phyloP scores from a whole-genome alignment of 2,113 vertebrate species.

The Carlito syrichta region DNA sequence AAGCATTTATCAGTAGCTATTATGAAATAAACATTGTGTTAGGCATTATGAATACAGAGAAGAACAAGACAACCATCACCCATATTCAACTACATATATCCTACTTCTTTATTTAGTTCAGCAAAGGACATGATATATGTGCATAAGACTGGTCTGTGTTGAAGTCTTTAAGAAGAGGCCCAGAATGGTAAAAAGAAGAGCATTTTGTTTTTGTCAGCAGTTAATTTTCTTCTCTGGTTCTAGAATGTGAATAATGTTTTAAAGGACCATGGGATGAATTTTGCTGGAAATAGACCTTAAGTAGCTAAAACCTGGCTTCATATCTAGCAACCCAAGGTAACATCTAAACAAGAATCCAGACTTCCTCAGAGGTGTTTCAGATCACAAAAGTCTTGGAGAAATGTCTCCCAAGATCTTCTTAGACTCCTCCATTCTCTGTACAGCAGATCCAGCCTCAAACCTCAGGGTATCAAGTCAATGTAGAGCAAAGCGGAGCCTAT shows the following conservation, averaged over 20 bases:
- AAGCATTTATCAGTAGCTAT: too few species aligned
- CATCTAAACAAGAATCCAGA: rapidly evolving
- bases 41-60: too few species aligned
- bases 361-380: rapidly evolving
- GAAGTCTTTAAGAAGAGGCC: too few species aligned
- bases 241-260: background rate
- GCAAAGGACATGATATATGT: rapidly evolving
- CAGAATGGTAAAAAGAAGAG: background rate
- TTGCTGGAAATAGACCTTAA: background rate
- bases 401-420: background rate
- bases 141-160: background rate
- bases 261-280: background rate
- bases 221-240: background rate
- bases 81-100: too few species aligned
- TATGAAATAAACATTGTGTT: too few species aligned
- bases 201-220: too few species aligned
- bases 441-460: rapidly evolving
- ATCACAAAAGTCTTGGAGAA: rapidly evolving
- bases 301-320: background rate
- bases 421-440: rapidly evolving
- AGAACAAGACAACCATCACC: too few species aligned
- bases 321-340: rapidly evolving
- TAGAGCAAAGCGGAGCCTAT: background rate
- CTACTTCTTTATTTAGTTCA: background rate
- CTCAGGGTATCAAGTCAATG: rapidly evolving